Evolutionary conservation across 2,888 invertebrate species (phyloP), one percentile per base, ranked within the genome.

Genomic region (Cheilosia impressa): DNA sequence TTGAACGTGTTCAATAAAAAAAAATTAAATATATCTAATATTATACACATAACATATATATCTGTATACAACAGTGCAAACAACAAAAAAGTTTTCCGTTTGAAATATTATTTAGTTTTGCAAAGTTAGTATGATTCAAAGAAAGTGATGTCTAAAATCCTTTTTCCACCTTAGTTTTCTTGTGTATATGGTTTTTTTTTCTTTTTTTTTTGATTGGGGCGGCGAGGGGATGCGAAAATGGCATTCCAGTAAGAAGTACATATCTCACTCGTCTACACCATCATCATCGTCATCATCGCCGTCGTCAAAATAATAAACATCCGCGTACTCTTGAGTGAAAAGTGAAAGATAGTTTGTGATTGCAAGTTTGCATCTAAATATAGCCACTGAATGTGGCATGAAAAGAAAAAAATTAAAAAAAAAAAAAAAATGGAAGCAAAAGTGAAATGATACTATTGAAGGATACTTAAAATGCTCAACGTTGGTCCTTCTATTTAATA

Each of bases 1-100:
- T 85, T 85, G 80, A 77, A 72, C 65, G 80, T 76, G 85, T 81
- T 81, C 76, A 85, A 75, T 69, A 69, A 65, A 62, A 65, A 69
- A 68, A 66, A 38, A n/a, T 6, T 38, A 38, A 13, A 38, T 38
- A 38, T 73, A 78, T 83, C 66, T 53, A 45, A 58, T 62, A 31
- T 63, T 72, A 34, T 62, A 79, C 58, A 52, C 47, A 58, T 38
- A 43, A 58, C 22, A 38, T 58, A 76, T 17, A 50, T 65, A 57
- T 43, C 24, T 73, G 84, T 72, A 80, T 50, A 87, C 65, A 69
- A 38, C 73, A 79, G 79, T 83, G 65, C 68, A 69, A 69, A 58
- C 52, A 53, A 79, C 7, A 47, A 17, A 47, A 47, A 47, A 47
- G 41, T 31, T 76, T 72, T 38, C 50, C 43, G 57, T 52, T 62